These are phyloP conservation scores for Eutrigla gurnardus DNA, from an alignment of 2,797 vertebrate species.

Conservation along the genomic window DNA sequence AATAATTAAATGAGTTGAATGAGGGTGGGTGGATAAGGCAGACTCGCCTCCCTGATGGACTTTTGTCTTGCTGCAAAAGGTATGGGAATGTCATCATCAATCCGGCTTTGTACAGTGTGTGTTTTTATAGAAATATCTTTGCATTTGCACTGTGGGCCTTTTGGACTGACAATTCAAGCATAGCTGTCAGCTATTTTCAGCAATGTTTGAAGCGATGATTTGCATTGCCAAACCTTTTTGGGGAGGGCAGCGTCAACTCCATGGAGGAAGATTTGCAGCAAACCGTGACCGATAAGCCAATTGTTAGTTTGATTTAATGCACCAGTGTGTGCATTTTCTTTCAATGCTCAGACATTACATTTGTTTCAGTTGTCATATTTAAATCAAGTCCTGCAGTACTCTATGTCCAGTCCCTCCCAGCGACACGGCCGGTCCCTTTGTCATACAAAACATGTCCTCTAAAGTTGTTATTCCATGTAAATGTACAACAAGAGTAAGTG, in stretches of 20 bases:
- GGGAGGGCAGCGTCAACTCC: conserved; percentile 48
- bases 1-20: conserved; percentile 69
- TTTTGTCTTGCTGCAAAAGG: conserved; percentile 66
- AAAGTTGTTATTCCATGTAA: conserved; percentile 41
- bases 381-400: conserved; percentile 43
- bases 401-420: conserved; percentile 31
- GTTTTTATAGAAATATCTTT: conserved; percentile 43
- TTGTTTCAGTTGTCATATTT: conserved; percentile 52
- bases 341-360: conserved; percentile 52
- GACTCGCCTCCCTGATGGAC: conserved; percentile 63
- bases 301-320: conserved; percentile 45
- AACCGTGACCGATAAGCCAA: conserved; percentile 43
- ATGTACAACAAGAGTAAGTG: conserved; percentile 35
- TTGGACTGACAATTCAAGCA: conserved; percentile 73
- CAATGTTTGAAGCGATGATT: conserved; percentile 74
- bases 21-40: conserved; percentile 62
- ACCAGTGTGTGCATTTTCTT: conserved; percentile 39
- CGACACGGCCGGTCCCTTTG: conserved; percentile 36
- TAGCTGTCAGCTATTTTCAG: conserved; percentile 75
- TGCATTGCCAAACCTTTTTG: conserved; percentile 67
- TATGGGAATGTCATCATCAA: conserved; percentile 72
- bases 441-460: conserved; percentile 41
- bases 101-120: conserved; percentile 53
- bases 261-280: conserved; percentile 51
- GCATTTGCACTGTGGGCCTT: conserved; percentile 51